Base-by-base conservation (phyloP, 2,888 invertebrate genomes). In the Sisyra nigra region DNA sequence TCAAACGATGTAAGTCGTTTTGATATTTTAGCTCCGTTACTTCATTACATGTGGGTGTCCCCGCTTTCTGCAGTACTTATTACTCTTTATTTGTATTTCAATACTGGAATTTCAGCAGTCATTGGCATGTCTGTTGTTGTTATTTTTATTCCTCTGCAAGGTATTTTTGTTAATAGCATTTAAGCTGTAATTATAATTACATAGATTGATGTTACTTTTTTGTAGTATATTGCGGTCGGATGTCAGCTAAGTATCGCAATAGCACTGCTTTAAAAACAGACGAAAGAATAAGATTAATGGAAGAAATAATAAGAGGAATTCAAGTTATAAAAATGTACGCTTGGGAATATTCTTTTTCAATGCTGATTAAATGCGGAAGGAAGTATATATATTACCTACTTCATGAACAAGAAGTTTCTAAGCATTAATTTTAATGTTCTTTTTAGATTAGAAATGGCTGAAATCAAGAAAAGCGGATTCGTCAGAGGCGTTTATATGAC, bases 1-100 rank as follows among this genome's bases (percentile, higher is more conserved):
- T 91, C 93, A 4, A 94, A 94, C 56, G 96, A 96, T 60, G 89
- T 94, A 8, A 84, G 81, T 59, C 78, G 93, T 33, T 85, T 96
- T 56, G 94, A 96, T 60, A 73, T 82, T 60, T 80, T 84, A 3
- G 78, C 84, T 46, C 72, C 85, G 44, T 87, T 3, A 78, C 84
- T 46, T 72, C 85, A 92, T 59, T 89, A 81, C 63, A 72, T 93
- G 57, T 89, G 91, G 88, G 72, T 89, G 29, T 76, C 86, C 48
- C 92, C 93, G 0, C 47, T 71, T 7, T 67, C 74, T 24, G 53
- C 76, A 4, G 50, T 74, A 0, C 75, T 80, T 29, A 81, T 89
- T 15, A 78, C 82, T 47, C 81, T 77, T 54, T 76, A 93, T 48
- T 71, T 89, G 44, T 92, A 82, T 67, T 61, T 63, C 24, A 76